Conservation (phyloP, 2,113 vertebrate genomes). For the Oncorhynchus nerka region DNA sequence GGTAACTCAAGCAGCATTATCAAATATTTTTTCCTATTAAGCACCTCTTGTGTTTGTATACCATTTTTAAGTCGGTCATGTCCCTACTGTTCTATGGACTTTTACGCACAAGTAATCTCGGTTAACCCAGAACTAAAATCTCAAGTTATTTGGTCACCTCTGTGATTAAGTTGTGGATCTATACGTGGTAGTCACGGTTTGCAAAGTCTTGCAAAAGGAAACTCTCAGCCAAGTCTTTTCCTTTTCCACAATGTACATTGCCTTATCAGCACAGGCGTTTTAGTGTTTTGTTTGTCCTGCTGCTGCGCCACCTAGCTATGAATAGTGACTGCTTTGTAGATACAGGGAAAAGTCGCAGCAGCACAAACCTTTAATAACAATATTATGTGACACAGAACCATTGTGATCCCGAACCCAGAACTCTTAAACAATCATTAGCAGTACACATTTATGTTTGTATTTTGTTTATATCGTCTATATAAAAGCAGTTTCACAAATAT, state of each 20-base stretch:
- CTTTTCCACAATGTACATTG: slow-evolving; percentile 47
- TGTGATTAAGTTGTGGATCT: no score
- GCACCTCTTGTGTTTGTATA: slow-evolving; percentile 32
- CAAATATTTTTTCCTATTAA: slow-evolving; percentile 24
- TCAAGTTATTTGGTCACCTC: no score
- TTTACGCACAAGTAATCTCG: slow-evolving; percentile 22
- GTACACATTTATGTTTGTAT: no score
- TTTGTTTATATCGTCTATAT: no score
- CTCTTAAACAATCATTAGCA: no score
- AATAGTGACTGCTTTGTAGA: slow-evolving; percentile 44
- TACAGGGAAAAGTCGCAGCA: slow-evolving; percentile 62
- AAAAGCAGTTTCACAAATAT: no score
- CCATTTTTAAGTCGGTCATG: slow-evolving; percentile 15
- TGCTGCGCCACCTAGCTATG: slow-evolving; percentile 49
- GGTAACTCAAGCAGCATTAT: slow-evolving; percentile 25
- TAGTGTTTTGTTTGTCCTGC: slow-evolving; percentile 32
- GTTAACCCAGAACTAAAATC: not conserved
- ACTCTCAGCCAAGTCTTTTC: not conserved
- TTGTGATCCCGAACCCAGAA: not conserved
- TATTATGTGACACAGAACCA: not conserved
- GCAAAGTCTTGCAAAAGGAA: no score
- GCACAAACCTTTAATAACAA: slow-evolving; percentile 69
- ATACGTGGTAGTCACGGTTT: no score
- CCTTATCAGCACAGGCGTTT: slow-evolving; percentile 51
- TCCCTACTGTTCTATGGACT: slow-evolving; percentile 24